Percentiles rank a stretch among this genome's conserved stretches.
phyloP scores from a whole-genome alignment of 2,888 invertebrate genomes.

The Panopea generosa region DNA sequence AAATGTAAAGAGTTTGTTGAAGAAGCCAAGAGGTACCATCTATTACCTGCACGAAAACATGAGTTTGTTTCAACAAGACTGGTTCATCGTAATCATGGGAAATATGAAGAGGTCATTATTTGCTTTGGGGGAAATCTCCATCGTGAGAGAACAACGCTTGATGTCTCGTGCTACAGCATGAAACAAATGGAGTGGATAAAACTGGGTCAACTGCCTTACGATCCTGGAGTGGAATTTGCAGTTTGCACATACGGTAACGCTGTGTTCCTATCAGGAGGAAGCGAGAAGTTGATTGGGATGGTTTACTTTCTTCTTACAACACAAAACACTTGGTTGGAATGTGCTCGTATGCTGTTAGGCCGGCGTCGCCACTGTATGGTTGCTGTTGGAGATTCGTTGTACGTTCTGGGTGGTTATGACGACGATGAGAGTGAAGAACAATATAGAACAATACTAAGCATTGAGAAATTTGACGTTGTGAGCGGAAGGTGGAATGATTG shows the following conservation, averaged over 20 bases:
- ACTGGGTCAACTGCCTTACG: slow-evolving; percentile 55
- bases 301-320: too few relatives aligned
- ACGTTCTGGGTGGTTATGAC: slow-evolving; percentile 68
- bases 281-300: slow-evolving; percentile 56
- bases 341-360: slow-evolving; percentile 62
- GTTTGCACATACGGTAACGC: slow-evolving; percentile 67
- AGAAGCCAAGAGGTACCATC: slow-evolving; percentile 69
- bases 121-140: slow-evolving; percentile 58
- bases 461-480: slow-evolving; percentile 60
- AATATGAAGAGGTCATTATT: slow-evolving; percentile 65
- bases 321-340: slow-evolving; percentile 59
- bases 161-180: slow-evolving; percentile 62
- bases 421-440: slow-evolving; percentile 54
- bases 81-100: slow-evolving; percentile 57
- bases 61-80: slow-evolving; percentile 64
- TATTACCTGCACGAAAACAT: slow-evolving; percentile 66
- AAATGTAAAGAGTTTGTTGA: slow-evolving; percentile 58
- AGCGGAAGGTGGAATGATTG: slow-evolving; percentile 63
- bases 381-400: slow-evolving; percentile 67
- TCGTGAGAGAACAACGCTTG: slow-evolving; percentile 45
- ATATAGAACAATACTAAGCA: slow-evolving; percentile 58
- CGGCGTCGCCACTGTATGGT: slow-evolving; percentile 69
- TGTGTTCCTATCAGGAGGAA: slow-evolving; percentile 69
- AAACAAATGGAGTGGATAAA: slow-evolving; percentile 55
- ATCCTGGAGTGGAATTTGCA: slow-evolving; percentile 67